Percentiles rank a stretch among this genome's conserved stretches.
These are phyloP conservation scores for Leptopterna dolabrata DNA, from an alignment of 2,888 invertebrate species.

Conservation along the genomic window DNA sequence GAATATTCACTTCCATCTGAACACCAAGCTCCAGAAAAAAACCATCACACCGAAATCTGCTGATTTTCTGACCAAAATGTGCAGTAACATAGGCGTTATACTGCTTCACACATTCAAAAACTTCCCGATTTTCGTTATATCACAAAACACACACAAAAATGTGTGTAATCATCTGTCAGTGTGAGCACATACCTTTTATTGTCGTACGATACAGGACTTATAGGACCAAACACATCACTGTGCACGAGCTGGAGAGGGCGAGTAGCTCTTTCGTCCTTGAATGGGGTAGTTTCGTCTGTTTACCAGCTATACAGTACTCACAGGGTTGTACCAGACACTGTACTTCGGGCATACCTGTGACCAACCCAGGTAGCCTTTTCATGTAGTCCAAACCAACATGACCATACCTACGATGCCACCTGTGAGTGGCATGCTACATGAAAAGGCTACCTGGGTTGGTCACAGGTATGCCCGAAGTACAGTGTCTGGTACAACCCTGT, in stretches of 20 bases:
- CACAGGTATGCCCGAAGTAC: too few relatives aligned
- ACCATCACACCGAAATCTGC: constrained; percentile 63
- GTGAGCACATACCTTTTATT: constrained; percentile 60
- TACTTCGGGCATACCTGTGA: too few relatives aligned
- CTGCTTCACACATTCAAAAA: constrained; percentile 61
- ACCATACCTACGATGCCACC: constrained; percentile 18
- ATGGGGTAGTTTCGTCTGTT: too few relatives aligned
- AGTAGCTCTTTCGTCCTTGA: constrained; percentile 43
- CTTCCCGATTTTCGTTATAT: constrained; percentile 64
- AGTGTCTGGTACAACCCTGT: too few relatives aligned
- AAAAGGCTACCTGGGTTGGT: too few relatives aligned
- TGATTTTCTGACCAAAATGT: constrained; percentile 62
- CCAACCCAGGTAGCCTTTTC: too few relatives aligned
- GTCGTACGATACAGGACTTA: constrained; percentile 59
- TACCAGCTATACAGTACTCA: constrained; percentile 2
- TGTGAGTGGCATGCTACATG: too few relatives aligned
- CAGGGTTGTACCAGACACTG: too few relatives aligned
- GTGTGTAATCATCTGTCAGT: constrained; percentile 64
- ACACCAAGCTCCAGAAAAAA: constrained; percentile 62
- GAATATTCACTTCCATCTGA: constrained; percentile 60
- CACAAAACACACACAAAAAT: too few relatives aligned
- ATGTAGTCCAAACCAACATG: not conserved
- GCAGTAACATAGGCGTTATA: constrained; percentile 62
- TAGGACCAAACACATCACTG: constrained; percentile 62
- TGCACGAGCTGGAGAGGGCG: constrained; percentile 58